Evolutionary conservation across 2,113 vertebrate genomes (phyloP), one percentile per base, ranked within the genome.

Genomic region (Paracyprichromis sp.): DNA sequence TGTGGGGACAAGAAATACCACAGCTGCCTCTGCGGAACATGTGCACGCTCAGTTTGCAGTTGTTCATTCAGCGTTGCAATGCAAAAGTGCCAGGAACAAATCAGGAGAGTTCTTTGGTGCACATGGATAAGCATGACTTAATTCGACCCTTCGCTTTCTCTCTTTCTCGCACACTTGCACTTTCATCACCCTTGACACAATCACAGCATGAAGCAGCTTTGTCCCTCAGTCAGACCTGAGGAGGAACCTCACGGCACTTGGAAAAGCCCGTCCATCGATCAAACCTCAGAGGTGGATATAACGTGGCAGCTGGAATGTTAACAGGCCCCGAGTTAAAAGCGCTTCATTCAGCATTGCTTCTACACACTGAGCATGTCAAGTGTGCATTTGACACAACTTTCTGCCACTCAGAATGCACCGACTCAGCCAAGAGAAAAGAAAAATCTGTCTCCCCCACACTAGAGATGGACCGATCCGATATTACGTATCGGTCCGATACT

Each of bases 281-380:
- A n/a, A 24, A 12, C 19, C 24, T n/a, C 36, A 10, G 56, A 63
- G 71, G 56, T 66, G 86, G 81, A 88, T 82, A 24, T 45, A 85
- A 85, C 9, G 69, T 89, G 84, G 88, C 92, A 88, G 86, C 87
- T 78, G 91, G 91, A 92, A 94, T 92, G 88, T 90, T 87, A 90
- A 93, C 86, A 38, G 69, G 76, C 80, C 10, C 34, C 9, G 34
- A 83, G 84, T 90, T 85, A 85, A 29, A 84, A 73, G 83, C 9
- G 2, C 52, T 86, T 78, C 80, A 38, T 88, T 91, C 91, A 34
- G 11, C 66, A 83, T 40, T 52, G 11, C 84, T 83, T 80, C 83
- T 84, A 87, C 90, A 56, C 78, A 47, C 81, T 13, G 40, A 81
- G 71, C 24, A 2, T 16, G 71, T 71, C 81, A 31, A 40, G 84